Evolutionary conservation across 2,888 invertebrate species (phyloP), one percentile per base, ranked within the genome.

Genomic region (Osmoderma eremita): DNA sequence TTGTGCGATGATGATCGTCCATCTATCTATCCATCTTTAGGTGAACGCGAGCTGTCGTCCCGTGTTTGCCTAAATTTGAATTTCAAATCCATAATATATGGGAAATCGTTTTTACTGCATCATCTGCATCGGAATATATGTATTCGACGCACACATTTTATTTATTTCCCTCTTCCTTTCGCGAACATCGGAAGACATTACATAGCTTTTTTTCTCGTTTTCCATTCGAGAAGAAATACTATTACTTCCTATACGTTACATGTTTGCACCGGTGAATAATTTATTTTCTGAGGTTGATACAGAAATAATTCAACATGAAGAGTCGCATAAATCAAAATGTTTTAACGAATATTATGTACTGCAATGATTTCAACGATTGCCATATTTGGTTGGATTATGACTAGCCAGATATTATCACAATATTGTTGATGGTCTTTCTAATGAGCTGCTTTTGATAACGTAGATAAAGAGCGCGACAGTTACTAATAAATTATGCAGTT

Each of bases 21-120:
- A 45, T 61, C 45, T 45, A 61, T 24, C 45, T 45, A 61, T 61
- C 45, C 45, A 61, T 61, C 58, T 61, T 61, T 48, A 61, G 45
- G 58, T 61, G 45, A 61, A 45, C 58, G 42, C 58, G 30, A 15
- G 58, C 58, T 61, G 58, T 39, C 65, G 65, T 65, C 48, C 39
- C 39, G 56, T 58, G 50, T 49, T 45, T 56, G 48, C 56, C 67
- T 17, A 64, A 63, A 68, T 68, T 65, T 68, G 68, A 64, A 68
- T 58, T 68, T 68, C 65, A 68, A 68, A 68, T 68, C 65, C 48
- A 58, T 61, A 45, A 61, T 61, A 61, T 65, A 58, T 65, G 48
- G 49, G 58, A 50, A 65, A 65, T 58, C 65, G 65, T 49, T 65
- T 65, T 56, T 56, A 65, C 56, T 65, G 65, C 65, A 56, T 65